These are phyloP conservation scores for Gasteruption jaculator DNA, from an alignment of 2,888 invertebrate species.

Conservation along the genomic window DNA sequence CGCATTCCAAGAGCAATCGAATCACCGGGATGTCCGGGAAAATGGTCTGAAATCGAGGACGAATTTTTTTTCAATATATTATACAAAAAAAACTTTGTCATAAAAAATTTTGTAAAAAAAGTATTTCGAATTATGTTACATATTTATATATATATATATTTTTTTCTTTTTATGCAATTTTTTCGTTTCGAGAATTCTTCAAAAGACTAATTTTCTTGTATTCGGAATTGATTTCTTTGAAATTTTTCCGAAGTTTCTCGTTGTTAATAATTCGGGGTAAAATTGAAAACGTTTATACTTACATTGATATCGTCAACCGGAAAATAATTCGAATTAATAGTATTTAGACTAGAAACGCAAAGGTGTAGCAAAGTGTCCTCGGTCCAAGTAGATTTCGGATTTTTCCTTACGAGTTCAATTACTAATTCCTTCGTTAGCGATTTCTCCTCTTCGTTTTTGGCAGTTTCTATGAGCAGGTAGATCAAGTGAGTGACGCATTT, in stretches of 20 bases:
- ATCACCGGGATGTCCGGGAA: constrained; percentile 72
- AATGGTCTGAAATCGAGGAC: constrained; percentile 57
- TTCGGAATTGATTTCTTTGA: no score
- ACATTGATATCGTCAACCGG: constrained; percentile 62
- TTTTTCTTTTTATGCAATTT: not conserved
- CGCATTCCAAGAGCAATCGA: constrained; percentile 70
- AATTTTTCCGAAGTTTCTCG: no score
- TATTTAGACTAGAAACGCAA: constrained; percentile 73
- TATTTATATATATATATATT: not conserved
- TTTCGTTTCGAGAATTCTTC: no score
- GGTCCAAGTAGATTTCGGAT: constrained; percentile 66
- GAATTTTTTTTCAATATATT: constrained; percentile 6
- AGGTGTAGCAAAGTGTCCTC: constrained; percentile 84
- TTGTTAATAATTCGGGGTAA: no score
- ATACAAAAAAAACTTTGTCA: constrained; percentile 7
- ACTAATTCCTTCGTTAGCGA: constrained; percentile 51
- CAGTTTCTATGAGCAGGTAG: constrained; percentile 64
- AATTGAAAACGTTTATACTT: constrained; percentile 23
- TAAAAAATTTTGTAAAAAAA: not conserved
- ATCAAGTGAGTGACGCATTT: constrained; percentile 77
- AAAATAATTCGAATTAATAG: constrained; percentile 73
- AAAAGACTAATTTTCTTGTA: no score
- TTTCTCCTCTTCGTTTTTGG: constrained; percentile 54
- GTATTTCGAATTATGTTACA: not conserved
- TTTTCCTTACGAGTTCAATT: constrained; percentile 57